Conservation (phyloP, 2,113 vertebrate genomes). For the Bubalus kerabau region DNA sequence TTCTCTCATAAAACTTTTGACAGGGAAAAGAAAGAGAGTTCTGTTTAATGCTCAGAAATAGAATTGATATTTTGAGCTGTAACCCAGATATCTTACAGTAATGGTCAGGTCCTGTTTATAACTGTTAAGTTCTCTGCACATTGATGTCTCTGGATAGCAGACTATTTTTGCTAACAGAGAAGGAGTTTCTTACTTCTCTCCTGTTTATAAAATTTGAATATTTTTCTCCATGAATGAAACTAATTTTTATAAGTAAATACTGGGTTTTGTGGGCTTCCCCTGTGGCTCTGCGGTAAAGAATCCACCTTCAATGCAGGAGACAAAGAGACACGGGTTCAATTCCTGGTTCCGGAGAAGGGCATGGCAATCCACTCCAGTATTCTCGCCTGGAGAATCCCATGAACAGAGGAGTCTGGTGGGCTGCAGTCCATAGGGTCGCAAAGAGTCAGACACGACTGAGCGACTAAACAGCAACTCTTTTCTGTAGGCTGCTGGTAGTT, state of each 20-base stretch:
- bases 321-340: not conserved
- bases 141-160: not conserved
- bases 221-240: not conserved
- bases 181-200: not conserved
- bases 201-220: not conserved
- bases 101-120: not conserved
- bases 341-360: not conserved
- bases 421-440: not conserved
- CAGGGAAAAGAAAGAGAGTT: not conserved
- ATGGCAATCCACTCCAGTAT: not conserved
- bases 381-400: not conserved
- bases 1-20: not conserved
- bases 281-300: not conserved
- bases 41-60: not conserved
- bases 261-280: not conserved
- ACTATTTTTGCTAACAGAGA: not conserved
- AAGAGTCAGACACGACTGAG: not conserved
- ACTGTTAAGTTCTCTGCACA: rapidly evolving
- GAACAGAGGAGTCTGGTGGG: not conserved
- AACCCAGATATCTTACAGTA: not conserved
- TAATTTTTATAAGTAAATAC: not conserved
- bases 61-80: not conserved
- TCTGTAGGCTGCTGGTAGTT: not conserved
- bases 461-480: not conserved
- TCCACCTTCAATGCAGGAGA: not conserved